Base-by-base conservation (phyloP, 2,113 vertebrate species). In the Protobothrops flavoviridis region DNA sequence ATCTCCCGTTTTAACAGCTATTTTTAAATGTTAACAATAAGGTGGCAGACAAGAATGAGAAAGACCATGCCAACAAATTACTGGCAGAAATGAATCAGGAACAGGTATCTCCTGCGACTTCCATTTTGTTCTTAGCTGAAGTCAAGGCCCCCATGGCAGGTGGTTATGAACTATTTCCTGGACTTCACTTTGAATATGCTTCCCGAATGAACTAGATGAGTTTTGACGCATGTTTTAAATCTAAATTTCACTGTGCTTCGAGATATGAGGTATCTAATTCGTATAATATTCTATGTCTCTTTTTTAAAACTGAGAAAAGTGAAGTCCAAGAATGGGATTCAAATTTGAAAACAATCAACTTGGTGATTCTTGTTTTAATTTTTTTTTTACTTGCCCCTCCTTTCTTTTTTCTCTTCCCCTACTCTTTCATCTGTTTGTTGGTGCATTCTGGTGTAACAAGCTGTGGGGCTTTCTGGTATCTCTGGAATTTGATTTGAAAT, bases 1-100 rank as follows among this genome's bases (percentile, higher is more conserved):
- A 99, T 98, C 98, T 50, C 97, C 97, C 96, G 97, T 97, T 97
- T 97, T 98, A 98, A 98, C 99, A 99, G 99, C 99, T 99, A 93
- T 98, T 99, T 99, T 98, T 98, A 98, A 99, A 98, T 96, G 98
- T 98, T 98, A 99, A 98, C 98, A 99, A 97, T 98, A 99, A 98
- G 97, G 98, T 98, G 97, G 98, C 98, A 98, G 99, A 99, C 98
- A 99, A 99, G 99, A 99, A 98, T 98, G 98, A 99, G 98, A 99
- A 99, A 99, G 99, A 99, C 98, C 98, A 99, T 98, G 98, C 99
- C 98, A 99, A 99, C 99, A 99, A 99, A 98, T 99, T 99, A 99
- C 99, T 99, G 98, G 99, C 99, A 99, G 99, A 99, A 99, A 99
- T 99, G 98, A 98, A 98, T 99, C 98, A 99, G 98, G 98, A 98